A percentile compares a stretch with the other conserved stretches of the same genome.
phyloP scores from a whole-genome alignment of 2,888 invertebrate species.

The Harpalus rufipes region DNA sequence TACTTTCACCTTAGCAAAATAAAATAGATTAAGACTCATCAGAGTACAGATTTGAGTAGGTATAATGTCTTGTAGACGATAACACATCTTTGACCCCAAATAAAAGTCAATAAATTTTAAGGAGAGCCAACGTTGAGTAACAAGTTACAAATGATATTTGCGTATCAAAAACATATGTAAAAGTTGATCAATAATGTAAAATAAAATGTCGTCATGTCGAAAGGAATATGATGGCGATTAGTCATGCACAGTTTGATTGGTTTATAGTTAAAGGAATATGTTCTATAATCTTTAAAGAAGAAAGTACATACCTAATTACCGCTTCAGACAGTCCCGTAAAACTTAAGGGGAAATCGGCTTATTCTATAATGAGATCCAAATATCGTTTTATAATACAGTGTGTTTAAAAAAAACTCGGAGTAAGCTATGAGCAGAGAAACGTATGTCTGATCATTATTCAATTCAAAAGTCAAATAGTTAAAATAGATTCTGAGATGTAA shows the following conservation, averaged over 20 bases:
- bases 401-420: too few species aligned
- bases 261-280: too few species aligned
- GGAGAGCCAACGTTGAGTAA: slow-evolving; percentile 22
- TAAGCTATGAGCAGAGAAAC: too few species aligned
- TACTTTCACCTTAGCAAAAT: slow-evolving; percentile 26
- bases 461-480: too few species aligned
- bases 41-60: neutral
- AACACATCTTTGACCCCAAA: slow-evolving; percentile 33
- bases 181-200: slow-evolving; percentile 25
- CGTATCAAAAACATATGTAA: slow-evolving; percentile 23
- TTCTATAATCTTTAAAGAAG: too few species aligned
- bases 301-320: too few species aligned
- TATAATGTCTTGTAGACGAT: slow-evolving; percentile 15
- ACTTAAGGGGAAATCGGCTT: too few species aligned
- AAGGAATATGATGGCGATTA: slow-evolving; percentile 1
- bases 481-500: too few species aligned
- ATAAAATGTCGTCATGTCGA: slow-evolving; percentile 7
- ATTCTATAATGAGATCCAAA: too few species aligned
- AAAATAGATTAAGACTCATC: slow-evolving; percentile 43
- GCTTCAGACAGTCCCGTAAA: too few species aligned
- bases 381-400: too few species aligned
- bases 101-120: slow-evolving; percentile 43
- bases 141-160: slow-evolving; percentile 53
- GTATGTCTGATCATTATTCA: too few species aligned
- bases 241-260: neutral